These are phyloP conservation scores for Nyctalus aviator DNA, from an alignment of 2,797 vertebrate genomes.

Conservation along the genomic window DNA sequence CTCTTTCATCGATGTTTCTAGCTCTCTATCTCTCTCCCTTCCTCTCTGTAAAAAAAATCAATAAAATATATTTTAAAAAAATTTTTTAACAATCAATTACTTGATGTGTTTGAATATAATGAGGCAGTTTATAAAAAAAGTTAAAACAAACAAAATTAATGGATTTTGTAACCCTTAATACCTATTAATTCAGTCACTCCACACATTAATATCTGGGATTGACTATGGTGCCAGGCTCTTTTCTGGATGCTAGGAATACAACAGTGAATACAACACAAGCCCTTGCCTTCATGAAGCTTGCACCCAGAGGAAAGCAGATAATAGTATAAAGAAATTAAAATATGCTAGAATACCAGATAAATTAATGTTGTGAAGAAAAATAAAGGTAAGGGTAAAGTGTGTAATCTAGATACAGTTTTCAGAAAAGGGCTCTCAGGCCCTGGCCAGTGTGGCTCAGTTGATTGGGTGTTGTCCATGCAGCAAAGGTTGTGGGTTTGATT, in stretches of 20 bases:
- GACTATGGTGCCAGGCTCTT: neutral
- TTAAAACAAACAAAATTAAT: slow-evolving; percentile 6
- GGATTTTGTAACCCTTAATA: neutral
- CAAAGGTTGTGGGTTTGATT: too few species aligned
- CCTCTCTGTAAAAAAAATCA: too few species aligned
- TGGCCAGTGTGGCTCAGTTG: too few species aligned
- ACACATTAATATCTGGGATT: neutral
- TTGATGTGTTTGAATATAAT: neutral
- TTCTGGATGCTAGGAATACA: neutral
- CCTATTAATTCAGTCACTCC: neutral
- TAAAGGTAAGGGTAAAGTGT: neutral
- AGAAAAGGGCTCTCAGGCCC: neutral
- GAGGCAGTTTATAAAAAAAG: neutral
- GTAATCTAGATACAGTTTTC: neutral
- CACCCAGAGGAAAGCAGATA: neutral
- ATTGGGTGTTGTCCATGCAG: too few species aligned
- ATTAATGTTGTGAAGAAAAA: neutral
- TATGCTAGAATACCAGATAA: neutral
- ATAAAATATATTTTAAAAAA: neutral
- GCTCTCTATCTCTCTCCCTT: too few species aligned
- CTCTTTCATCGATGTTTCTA: too few species aligned
- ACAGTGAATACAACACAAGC: neutral
- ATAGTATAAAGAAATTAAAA: neutral
- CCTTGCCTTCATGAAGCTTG: neutral
- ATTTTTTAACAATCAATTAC: neutral